A percentile compares a stretch with the other conserved stretches of the same genome.
Conservation (phyloP, 2,797 vertebrate genomes). For the Mergus octosetaceus region DNA sequence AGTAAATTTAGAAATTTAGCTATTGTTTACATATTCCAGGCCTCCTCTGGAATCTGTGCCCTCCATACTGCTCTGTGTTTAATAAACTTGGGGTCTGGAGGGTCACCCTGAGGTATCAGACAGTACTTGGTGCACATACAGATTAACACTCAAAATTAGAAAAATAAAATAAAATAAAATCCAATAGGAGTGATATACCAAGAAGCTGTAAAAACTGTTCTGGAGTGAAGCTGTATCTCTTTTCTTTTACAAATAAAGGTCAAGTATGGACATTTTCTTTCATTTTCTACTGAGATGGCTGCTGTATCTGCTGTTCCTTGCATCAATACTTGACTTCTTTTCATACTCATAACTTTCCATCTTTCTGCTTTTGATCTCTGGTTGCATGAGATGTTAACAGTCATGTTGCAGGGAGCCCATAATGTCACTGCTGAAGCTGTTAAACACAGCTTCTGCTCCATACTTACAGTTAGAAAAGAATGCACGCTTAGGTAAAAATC, state of each 20-base stretch:
- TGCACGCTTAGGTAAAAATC: neutral
- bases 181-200: neutral
- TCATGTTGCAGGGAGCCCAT: neutral
- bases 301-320: neutral
- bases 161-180: neutral
- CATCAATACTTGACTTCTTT: neutral
- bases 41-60: neutral
- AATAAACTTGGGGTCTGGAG: accelerated
- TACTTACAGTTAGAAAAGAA: neutral
- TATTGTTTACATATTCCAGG: neutral
- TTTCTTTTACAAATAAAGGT: neutral
- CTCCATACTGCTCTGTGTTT: neutral
- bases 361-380: neutral
- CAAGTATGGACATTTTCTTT: neutral
- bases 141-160: neutral
- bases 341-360: neutral
- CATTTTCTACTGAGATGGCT: neutral
- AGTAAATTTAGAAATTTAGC: neutral
- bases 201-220: neutral
- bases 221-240: neutral
- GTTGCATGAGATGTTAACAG: neutral
- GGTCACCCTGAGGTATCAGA: neutral
- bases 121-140: neutral
- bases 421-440: neutral
- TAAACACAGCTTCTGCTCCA: neutral